phyloP scores from a whole-genome alignment of 2,797 vertebrate species.

The Helarctos malayanus region DNA sequence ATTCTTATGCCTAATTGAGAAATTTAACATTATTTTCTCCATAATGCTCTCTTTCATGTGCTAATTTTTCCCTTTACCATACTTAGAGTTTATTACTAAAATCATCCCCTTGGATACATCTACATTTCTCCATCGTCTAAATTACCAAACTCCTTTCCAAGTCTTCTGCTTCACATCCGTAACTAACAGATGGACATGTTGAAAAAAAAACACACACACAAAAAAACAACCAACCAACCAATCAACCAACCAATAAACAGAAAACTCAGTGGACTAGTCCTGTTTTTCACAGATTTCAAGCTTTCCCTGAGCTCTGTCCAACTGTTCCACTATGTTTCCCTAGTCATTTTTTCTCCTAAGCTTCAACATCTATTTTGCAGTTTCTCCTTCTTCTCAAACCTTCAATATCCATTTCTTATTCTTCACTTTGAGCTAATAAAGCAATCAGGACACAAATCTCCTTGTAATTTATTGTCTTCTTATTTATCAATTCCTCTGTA shows the following conservation, averaged over 20 bases:
- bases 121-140: neutral
- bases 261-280: neutral
- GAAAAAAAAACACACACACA: neutral
- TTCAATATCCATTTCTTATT: neutral
- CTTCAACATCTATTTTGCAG: neutral
- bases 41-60: neutral
- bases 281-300: neutral
- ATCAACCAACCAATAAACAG: neutral
- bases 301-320: neutral
- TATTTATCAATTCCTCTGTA: neutral
- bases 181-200: neutral
- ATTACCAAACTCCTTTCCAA: neutral
- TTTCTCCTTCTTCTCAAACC: neutral
- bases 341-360: neutral
- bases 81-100: neutral
- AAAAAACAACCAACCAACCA: neutral
- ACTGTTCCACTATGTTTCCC: neutral
- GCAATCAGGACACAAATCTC: neutral
- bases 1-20: neutral
- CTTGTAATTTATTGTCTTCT: neutral
- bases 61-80: neutral
- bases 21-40: neutral
- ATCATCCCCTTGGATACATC: neutral
- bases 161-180: neutral
- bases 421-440: neutral